Percentiles rank a stretch among this genome's conserved stretches.
Evolutionary conservation across 2,113 vertebrate genomes (phyloP).

Genomic region (Varanus komodoensis): DNA sequence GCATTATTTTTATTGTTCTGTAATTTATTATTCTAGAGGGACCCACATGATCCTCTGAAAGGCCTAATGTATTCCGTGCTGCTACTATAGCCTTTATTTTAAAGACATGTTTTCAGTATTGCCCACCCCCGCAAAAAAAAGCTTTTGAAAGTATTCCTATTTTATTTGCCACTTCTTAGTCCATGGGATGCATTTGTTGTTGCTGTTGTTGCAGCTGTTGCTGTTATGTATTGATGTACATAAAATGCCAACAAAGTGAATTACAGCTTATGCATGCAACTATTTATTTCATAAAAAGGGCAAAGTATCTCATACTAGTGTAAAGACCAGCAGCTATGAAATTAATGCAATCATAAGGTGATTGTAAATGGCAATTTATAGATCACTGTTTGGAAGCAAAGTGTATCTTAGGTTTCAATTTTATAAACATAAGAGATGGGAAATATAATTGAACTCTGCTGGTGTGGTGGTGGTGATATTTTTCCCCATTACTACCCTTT

Average conservation of each 20-base stretch:
- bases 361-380: conserved; percentile 45
- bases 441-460: background rate
- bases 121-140: background rate
- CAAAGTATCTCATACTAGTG: conserved; percentile 21
- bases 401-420: conserved; percentile 10
- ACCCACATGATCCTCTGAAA: conserved; percentile 16
- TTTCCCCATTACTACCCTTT: background rate
- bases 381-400: conserved; percentile 27
- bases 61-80: conserved; percentile 7
- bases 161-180: conserved; percentile 8
- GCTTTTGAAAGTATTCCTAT: background rate
- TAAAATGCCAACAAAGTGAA: conserved; percentile 44
- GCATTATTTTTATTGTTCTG: conserved; percentile 47
- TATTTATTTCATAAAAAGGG: conserved; percentile 59
- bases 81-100: background rate
- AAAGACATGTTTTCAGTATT: background rate
- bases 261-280: conserved; percentile 54
- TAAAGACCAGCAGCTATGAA: conserved; percentile 17
- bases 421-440: background rate
- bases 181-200: conserved; percentile 26
- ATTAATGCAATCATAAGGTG: conserved; percentile 48
- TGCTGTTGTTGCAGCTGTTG: no score
- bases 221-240: background rate
- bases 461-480: background rate
- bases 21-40: conserved; percentile 25